phyloP scores from a whole-genome alignment of 2,797 vertebrate genomes.

The Chelon auratus region DNA sequence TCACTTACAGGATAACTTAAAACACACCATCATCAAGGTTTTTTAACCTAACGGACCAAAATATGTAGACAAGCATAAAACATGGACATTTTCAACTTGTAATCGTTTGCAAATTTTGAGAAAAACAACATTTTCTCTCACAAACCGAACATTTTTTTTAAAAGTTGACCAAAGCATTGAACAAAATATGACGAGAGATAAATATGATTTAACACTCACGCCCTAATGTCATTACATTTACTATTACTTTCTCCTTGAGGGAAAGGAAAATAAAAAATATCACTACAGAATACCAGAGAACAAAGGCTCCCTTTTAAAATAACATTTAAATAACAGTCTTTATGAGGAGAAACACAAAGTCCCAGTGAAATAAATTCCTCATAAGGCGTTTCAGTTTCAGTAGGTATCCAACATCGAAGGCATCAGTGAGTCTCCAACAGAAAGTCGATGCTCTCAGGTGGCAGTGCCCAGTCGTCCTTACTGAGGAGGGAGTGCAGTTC shows the following conservation, averaged over 20 bases:
- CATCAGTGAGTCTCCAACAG: conserved; percentile 63
- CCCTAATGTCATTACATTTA: too few relatives aligned
- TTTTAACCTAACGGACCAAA: not conserved
- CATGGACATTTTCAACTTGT: too few relatives aligned
- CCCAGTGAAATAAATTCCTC: not conserved
- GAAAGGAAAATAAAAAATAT: not conserved
- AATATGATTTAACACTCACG: not conserved
- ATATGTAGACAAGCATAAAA: not conserved
- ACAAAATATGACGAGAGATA: not conserved
- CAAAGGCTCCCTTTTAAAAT: too few relatives aligned
- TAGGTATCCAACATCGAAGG: not conserved
- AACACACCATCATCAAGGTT: not conserved
- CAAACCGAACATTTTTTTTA: not conserved
- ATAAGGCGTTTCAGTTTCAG: not conserved
- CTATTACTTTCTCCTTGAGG: too few relatives aligned
- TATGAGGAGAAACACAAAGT: not conserved
- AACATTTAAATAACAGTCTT: not conserved
- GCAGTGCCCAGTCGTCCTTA: conserved; percentile 55
- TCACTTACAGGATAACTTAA: not conserved
- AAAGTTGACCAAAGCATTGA: not conserved
- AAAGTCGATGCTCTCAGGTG: conserved; percentile 68
- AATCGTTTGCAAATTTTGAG: too few relatives aligned
- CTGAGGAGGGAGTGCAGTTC: conserved; percentile 78
- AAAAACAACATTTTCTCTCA: not conserved
- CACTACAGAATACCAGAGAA: too few relatives aligned